Evolutionary conservation across 2,888 invertebrate genomes (phyloP), one percentile per base, ranked within the genome.

Genomic region (Melanostoma mellinum): DNA sequence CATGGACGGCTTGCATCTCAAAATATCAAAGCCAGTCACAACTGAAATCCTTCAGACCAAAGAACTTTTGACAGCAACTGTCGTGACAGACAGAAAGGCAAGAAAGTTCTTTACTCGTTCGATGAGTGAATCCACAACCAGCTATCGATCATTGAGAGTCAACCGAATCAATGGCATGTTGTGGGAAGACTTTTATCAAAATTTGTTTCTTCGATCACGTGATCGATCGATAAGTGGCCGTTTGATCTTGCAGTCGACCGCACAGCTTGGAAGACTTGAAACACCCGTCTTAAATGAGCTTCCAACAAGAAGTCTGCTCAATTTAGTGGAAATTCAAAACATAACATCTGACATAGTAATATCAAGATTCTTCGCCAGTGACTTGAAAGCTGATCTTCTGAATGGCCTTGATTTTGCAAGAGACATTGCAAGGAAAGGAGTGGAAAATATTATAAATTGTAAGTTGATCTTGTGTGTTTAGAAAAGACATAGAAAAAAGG

Each of bases 371-470:
- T 87, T 86, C 53, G 87, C 85, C 1, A 72, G 85, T 6, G 85
- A 88, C 33, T 44, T 90, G 58, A 86, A 87, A 4, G 88, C 87
- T 1, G 82, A 85, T 4, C 74, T 60, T 0, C 79, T 90, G 0
- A 90, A 90, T 82, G 89, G 87, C 0, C 76, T 90, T 3, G 85
- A 89, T 74, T 89, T 90, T 86, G 88, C 85, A 36, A 73, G 88
- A 3, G 90, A 90, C 36, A 86, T 90, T n/a, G 89, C 89, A 0
- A 88, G 88, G 30, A 88, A 88, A 33, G 88, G 88, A 2, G 46
- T 56, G n/a, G 81, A 88, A 6, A 87, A 86, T 9, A 56, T 87
- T 32, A 87, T 90, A 3, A 77, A 87, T 87, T 86, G 20, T 10
- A 10, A 84, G 79, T 69, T 38, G 6, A 33, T 1, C 6, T 35